These are phyloP conservation scores for Thalassoma bifasciatum DNA, from an alignment of 2,113 vertebrate genomes.

Conservation along the genomic window DNA sequence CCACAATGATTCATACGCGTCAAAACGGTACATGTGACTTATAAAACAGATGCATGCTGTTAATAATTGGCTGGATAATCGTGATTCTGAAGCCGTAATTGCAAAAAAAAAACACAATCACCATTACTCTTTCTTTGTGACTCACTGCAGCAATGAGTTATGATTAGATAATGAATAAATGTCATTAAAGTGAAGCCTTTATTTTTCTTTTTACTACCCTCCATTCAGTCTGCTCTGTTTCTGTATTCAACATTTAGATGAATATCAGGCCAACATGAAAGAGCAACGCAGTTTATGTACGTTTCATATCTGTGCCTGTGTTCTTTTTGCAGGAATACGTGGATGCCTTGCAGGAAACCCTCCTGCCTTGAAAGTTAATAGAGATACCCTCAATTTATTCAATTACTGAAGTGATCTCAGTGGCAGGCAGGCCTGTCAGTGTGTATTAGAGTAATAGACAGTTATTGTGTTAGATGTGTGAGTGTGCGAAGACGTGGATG, in stretches of 20 bases:
- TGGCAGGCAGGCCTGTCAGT: conserved; percentile 41
- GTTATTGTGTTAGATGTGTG: background rate
- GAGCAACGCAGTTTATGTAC: too few relatives aligned
- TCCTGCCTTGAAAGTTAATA: conserved; percentile 50
- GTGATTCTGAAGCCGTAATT: conserved; percentile 31
- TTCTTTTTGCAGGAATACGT: background rate
- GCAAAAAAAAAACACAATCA: conserved; percentile 34
- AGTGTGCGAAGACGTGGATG: conserved; percentile 9
- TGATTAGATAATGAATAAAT: conserved; percentile 49
- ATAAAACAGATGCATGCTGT: conserved; percentile 22
- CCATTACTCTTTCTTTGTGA: conserved; percentile 42
- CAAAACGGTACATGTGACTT: conserved; percentile 9
- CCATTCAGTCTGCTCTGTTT: conserved; percentile 34
- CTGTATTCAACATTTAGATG: conserved; percentile 5
- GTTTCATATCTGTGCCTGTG: background rate
- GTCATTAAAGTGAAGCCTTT: conserved; percentile 51
- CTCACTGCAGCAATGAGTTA: background rate
- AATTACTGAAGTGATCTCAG: conserved; percentile 48
- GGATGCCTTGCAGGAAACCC: conserved; percentile 29
- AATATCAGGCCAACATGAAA: background rate
- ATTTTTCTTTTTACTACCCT: conserved; percentile 12
- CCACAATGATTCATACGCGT: background rate
- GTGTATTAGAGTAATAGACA: conserved; percentile 35
- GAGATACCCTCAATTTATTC: conserved; percentile 48
- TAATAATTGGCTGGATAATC: conserved; percentile 27